Evolutionary conservation across 2,113 vertebrate species (phyloP).

Genomic region (Ailuropoda melanoleuca): DNA sequence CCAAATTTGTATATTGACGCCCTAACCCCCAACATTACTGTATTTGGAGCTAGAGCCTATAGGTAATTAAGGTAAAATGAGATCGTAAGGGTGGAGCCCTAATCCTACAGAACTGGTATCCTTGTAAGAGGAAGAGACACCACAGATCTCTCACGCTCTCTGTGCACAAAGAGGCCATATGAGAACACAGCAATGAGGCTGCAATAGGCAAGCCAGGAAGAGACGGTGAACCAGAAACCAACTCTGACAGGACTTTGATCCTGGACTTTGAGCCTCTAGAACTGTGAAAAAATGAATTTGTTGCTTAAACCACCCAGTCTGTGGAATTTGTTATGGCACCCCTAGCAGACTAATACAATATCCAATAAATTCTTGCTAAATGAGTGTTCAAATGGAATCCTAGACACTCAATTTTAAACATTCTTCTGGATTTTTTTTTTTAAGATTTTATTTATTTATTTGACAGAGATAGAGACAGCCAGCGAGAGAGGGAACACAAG

Average conservation of each 20-base stretch:
- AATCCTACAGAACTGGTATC: not conserved
- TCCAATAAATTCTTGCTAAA: not conserved
- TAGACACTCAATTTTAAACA: not conserved
- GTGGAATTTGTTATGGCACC: not conserved
- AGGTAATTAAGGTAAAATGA: not conserved
- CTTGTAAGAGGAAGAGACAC: not conserved
- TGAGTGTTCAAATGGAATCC: not conserved
- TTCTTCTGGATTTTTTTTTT: not conserved
- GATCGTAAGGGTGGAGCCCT: not conserved
- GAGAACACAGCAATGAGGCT: not conserved
- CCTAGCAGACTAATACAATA: not conserved
- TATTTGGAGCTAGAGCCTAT: not conserved
- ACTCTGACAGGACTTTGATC: not conserved
- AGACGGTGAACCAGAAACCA: not conserved
- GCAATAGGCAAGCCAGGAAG: not conserved
- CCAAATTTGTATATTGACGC: not conserved
- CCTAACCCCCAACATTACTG: not conserved
- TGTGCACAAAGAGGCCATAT: not conserved
- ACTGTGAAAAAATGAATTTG: constrained; percentile 1
- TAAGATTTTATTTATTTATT: too few species aligned
- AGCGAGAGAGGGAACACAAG: too few species aligned
- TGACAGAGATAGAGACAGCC: too few species aligned
- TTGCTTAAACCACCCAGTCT: not conserved
- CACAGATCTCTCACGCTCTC: not conserved
- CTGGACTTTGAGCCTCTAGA: not conserved